These are phyloP conservation scores for Kryphioiulus occultus DNA, from an alignment of 2,888 invertebrate genomes.

Conservation along the genomic window DNA sequence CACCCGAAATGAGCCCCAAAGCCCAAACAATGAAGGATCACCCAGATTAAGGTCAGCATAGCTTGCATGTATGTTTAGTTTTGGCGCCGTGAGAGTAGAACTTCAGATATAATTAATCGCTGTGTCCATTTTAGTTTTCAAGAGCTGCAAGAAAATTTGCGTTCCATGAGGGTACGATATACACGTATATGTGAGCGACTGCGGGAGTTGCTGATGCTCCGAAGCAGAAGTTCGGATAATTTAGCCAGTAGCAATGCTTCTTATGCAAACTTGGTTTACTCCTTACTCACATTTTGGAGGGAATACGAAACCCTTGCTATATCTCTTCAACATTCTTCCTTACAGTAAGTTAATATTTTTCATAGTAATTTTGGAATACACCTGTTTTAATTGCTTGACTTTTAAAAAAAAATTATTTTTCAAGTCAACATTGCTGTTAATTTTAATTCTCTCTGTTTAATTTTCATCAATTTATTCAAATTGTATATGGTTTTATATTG, in stretches of 20 bases:
- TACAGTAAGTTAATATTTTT: slow-evolving; percentile 49
- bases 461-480: no score
- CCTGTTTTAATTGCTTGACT: not conserved
- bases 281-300: slow-evolving; percentile 48
- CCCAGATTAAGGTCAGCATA: not conserved
- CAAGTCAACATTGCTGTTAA: no score
- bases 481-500: no score
- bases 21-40: not conserved
- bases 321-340: slow-evolving; percentile 46
- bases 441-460: no score
- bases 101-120: no score
- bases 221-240: slow-evolving; percentile 40
- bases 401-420: not conserved
- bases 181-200: slow-evolving; percentile 47
- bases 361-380: not conserved
- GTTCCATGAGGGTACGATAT: slow-evolving; percentile 47
- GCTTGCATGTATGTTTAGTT: not conserved
- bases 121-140: slow-evolving; percentile 46
- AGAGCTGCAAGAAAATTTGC: slow-evolving; percentile 47
- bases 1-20: not conserved
- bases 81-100: no score
- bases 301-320: slow-evolving; percentile 48
- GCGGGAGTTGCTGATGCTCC: slow-evolving; percentile 35
- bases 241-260: not conserved
- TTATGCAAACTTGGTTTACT: slow-evolving; percentile 44